A percentile compares a stretch with the other conserved stretches of the same genome.
Conservation (phyloP, 2,113 vertebrate genomes). For the Podarcis muralis region DNA sequence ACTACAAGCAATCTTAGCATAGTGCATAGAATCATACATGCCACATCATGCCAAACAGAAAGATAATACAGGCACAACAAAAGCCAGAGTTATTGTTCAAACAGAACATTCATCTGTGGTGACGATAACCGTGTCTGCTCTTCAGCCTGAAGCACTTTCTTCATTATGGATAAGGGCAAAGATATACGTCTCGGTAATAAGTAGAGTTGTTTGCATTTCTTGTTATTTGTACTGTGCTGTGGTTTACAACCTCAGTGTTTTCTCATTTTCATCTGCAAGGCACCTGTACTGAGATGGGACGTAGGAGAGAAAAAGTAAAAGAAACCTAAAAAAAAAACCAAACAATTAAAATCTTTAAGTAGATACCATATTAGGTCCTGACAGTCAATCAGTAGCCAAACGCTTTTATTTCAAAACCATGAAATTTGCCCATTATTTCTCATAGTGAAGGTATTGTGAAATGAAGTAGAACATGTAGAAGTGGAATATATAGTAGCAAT, state of each 20-base stretch:
- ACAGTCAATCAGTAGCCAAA: slow-evolving; percentile 29
- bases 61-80: slow-evolving; percentile 35
- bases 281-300: slow-evolving; percentile 28
- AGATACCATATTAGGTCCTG: slow-evolving; percentile 41
- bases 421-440: slow-evolving; percentile 23
- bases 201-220: slow-evolving; percentile 51
- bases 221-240: slow-evolving; percentile 54
- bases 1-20: slow-evolving; percentile 1
- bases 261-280: slow-evolving; percentile 55
- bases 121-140: slow-evolving; percentile 52
- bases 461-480: slow-evolving; percentile 17
- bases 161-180: slow-evolving; percentile 53
- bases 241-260: neutral
- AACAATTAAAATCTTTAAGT: slow-evolving; percentile 56
- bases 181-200: slow-evolving; percentile 53
- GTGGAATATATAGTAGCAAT: slow-evolving; percentile 13
- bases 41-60: slow-evolving; percentile 23
- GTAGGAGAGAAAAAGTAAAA: neutral
- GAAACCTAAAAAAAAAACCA: neutral
- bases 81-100: slow-evolving; percentile 39
- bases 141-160: slow-evolving; percentile 50
- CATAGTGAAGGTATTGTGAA: neutral
- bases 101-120: slow-evolving; percentile 40
- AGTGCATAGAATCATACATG: neutral
- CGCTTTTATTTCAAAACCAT: slow-evolving; percentile 47